phyloP scores from a whole-genome alignment of 2,888 invertebrate species.

The Ypsolopha scabrella region DNA sequence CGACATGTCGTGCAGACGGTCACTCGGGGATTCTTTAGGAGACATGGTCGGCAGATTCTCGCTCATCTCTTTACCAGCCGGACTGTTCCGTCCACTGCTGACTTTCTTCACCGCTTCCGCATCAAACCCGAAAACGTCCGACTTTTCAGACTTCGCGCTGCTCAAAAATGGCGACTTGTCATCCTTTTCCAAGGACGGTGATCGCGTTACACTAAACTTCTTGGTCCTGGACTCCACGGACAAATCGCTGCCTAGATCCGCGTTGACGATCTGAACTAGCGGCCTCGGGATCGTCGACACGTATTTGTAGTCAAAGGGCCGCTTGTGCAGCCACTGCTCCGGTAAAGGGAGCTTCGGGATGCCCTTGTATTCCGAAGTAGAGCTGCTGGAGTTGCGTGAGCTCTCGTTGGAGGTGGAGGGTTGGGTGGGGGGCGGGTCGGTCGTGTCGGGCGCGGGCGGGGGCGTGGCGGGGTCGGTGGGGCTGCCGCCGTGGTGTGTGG shows the following conservation, averaged over 20 bases:
- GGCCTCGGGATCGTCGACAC: slow-evolving; percentile 45
- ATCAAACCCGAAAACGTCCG: slow-evolving; percentile 51
- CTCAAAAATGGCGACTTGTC: slow-evolving; percentile 53
- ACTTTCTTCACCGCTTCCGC: slow-evolving; percentile 31
- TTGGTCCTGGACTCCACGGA: slow-evolving; percentile 36
- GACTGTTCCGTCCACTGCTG: slow-evolving; percentile 9
- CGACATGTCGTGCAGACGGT: slow-evolving; percentile 13
- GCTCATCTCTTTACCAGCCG: too few species aligned
- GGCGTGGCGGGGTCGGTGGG: slow-evolving; percentile 15
- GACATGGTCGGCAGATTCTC: too few species aligned
- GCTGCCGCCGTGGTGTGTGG: slow-evolving; percentile 17
- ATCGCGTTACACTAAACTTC: slow-evolving; percentile 56
- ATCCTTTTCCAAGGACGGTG: slow-evolving; percentile 64
- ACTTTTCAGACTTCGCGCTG: slow-evolving; percentile 28
- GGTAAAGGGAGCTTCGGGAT: slow-evolving; percentile 50
- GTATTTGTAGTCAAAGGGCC: slow-evolving; percentile 47
- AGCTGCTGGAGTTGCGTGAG: background rate
- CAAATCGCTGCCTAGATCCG: slow-evolving; percentile 42
- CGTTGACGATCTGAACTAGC: slow-evolving; percentile 35
- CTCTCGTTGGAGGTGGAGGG: slow-evolving; percentile 16
- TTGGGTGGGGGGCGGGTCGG: slow-evolving; percentile 18
- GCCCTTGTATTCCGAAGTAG: slow-evolving; percentile 21
- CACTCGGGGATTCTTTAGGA: too few species aligned
- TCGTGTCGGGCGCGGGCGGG: slow-evolving; percentile 19
- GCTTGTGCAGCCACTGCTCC: slow-evolving; percentile 53